phyloP scores from a whole-genome alignment of 2,888 invertebrate genomes.

The Lissocephala sabroskyi region DNA sequence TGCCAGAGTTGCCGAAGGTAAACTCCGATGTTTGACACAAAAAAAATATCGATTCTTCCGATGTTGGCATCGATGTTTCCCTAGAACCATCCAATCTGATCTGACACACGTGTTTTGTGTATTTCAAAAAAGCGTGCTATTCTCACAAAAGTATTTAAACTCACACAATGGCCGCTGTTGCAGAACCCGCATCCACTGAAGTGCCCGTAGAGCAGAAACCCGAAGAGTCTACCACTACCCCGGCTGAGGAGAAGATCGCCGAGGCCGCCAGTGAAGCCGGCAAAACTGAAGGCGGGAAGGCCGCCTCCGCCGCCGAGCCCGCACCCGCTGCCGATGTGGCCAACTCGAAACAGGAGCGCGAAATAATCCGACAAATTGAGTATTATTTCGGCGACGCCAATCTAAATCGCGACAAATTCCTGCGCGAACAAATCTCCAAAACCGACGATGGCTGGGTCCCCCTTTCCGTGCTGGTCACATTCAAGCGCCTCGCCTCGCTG shows the following conservation, averaged over 20 bases:
- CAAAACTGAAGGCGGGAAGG: conserved; percentile 9
- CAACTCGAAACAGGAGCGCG: conserved; percentile 73
- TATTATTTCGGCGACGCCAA: conserved; percentile 90
- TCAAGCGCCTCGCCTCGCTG: conserved; percentile 87
- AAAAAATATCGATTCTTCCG: too few relatives aligned
- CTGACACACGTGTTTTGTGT: conserved; percentile 2
- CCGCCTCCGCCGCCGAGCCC: conserved; percentile 23
- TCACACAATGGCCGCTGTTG: conserved; percentile 63
- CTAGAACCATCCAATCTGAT: too few relatives aligned
- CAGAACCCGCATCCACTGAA: conserved; percentile 24
- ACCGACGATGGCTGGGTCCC: conserved; percentile 96
- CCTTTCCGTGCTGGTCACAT: conserved; percentile 86
- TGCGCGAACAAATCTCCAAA: conserved; percentile 87
- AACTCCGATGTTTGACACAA: too few relatives aligned
- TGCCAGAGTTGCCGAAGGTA: too few relatives aligned
- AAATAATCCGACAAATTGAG: conserved; percentile 79
- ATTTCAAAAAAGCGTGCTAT: neutral
- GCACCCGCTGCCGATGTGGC: conserved; percentile 13
- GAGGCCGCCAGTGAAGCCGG: conserved; percentile 10
- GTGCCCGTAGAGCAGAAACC: conserved; percentile 18
- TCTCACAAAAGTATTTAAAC: neutral
- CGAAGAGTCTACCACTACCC: conserved; percentile 25
- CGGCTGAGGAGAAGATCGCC: conserved; percentile 25
- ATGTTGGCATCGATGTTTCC: too few relatives aligned
- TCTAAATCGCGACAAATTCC: conserved; percentile 91